Evolutionary conservation across 2,888 invertebrate genomes (phyloP), one percentile per base, ranked within the genome.

Genomic region (Monoplex corrugatus): DNA sequence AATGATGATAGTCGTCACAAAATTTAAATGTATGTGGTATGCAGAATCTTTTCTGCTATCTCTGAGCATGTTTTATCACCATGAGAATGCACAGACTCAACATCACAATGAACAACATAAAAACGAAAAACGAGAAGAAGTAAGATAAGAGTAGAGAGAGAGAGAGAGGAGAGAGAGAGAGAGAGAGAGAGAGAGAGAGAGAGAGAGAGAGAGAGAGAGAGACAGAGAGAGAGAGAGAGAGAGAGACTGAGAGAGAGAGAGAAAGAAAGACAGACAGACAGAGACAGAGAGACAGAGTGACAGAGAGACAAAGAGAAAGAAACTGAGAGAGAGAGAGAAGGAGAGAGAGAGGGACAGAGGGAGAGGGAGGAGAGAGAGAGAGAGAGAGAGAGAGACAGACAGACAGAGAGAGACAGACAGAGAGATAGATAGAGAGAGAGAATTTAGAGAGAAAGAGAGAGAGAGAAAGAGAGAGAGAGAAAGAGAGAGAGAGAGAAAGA

Each of bases 401-500:
- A 50, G 50, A 50, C 19, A 50, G 50, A 50, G 10, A 50, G 50
- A 50, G 50, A 50, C 50, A 50, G 50, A 50, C 19, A 19, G 50
- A 50, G 50, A 85, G 50, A 85, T 8, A 57, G 23, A 85, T 19
- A 50, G 50, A 19, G 50, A 50, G 50, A 50, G 50, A 50, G 50
- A 5, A 28, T 35, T 75, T 6, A 16, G 19, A 5, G 63, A 28
- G 50, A 19, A 50, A 50, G 19, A 50, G 50, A 50, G 50, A 10
- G 13, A 87, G 44, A 72, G 19, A 72, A 72, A 43, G 32, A 57
- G 86, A 57, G 45, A 28, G 38, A 87, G 80, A 50, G 57, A 82
- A 50, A 45, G 80, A 13, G 82, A 50, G 38, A 35, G 32, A 82
- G 82, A 82, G 87, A 82, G 87, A 82, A 50, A 75, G 87, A 45